These are phyloP conservation scores for Corella eumyota DNA, from an alignment of 23 tunicate species.

Conservation along the genomic window DNA sequence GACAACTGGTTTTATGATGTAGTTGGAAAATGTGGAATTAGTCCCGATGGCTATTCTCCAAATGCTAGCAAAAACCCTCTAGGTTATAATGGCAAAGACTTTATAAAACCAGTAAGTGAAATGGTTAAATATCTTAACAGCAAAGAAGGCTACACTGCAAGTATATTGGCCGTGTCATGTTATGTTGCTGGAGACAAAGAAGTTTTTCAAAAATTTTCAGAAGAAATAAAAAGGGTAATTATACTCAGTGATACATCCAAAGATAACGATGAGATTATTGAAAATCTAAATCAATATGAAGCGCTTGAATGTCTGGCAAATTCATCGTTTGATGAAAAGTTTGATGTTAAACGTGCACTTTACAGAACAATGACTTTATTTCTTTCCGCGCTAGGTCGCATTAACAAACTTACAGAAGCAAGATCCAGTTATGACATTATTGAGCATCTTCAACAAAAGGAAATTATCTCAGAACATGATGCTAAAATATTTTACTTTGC, in stretches of 20 bases:
- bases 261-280: not conserved
- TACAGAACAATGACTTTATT: conserved; percentile 16
- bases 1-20: conserved; percentile 37
- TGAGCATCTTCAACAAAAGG: not conserved
- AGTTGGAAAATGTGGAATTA: conserved; percentile 21
- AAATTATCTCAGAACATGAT: too few species aligned
- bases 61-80: conserved; percentile 37
- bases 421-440: conserved; percentile 16
- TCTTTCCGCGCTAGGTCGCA: conserved; percentile 5
- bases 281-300: not conserved
- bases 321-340: not conserved
- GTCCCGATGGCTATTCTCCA: conserved; percentile 46
- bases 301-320: not conserved
- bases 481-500: conserved; percentile 8
- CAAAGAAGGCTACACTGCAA: conserved; percentile 4
- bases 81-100: conserved; percentile 21
- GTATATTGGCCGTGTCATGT: not conserved
- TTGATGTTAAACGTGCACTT: conserved; percentile 10
- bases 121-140: conserved; percentile 14
- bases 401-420: not conserved
- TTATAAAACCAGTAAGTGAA: conserved; percentile 23
- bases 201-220: too few species aligned
- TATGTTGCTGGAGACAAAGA: not conserved
- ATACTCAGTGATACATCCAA: too few species aligned
- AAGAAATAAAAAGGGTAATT: too few species aligned